Evolutionary conservation across 2,113 vertebrate species (phyloP).

Genomic region (Protomyctophum bolini): DNA sequence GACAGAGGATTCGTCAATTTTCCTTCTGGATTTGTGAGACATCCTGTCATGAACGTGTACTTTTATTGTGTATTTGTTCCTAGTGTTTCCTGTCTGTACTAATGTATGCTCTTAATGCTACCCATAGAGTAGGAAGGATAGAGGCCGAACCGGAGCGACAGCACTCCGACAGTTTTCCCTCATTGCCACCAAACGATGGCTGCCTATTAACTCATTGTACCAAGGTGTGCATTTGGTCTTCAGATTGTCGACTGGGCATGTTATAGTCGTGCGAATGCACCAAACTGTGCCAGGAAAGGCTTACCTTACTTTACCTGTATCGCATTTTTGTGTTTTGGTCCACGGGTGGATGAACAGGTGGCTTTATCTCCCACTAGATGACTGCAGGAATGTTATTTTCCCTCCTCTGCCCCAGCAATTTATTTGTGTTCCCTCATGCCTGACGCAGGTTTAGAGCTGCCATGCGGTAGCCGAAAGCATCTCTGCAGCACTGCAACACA

Average conservation of each 20-base stretch:
- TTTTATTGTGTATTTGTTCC: too few species aligned
- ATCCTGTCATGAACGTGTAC: too few species aligned
- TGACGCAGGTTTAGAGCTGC: constrained; percentile 37
- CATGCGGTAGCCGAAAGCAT: constrained; percentile 34
- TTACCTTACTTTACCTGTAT: constrained; percentile 8
- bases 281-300: background rate
- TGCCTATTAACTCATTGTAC: background rate
- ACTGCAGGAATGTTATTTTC: constrained; percentile 13
- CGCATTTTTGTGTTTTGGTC: constrained; percentile 3
- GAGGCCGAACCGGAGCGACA: too few species aligned
- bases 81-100: too few species aligned
- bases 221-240: background rate
- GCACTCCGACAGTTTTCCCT: background rate
- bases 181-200: background rate
- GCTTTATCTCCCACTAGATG: constrained; percentile 19
- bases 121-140: too few species aligned
- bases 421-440: constrained; percentile 54
- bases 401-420: constrained; percentile 31
- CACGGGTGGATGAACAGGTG: constrained; percentile 22
- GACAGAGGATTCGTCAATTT: too few species aligned
- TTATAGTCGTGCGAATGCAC: background rate
- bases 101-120: too few species aligned
- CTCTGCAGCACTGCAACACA: constrained; percentile 23
- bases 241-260: background rate
- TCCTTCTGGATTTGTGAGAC: too few species aligned